phyloP scores from a whole-genome alignment of 2,113 vertebrate species.

The Sitta europaea region DNA sequence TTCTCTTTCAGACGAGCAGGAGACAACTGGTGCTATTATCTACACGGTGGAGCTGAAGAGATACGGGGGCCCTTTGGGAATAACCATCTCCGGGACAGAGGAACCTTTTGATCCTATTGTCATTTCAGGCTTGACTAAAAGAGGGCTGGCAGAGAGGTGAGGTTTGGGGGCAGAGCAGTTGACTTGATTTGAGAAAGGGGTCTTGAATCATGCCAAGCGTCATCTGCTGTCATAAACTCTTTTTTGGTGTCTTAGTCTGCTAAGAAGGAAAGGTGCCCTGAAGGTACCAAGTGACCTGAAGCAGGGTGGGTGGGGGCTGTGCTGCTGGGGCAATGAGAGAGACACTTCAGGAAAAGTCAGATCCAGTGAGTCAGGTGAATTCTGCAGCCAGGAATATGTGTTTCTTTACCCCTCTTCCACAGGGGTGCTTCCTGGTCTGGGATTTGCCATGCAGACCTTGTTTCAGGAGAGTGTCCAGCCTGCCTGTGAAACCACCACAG shows the following conservation, averaged over 20 bases:
- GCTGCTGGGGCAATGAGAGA: neutral
- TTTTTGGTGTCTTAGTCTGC: neutral
- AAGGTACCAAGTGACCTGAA: neutral
- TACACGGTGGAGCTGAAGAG: constrained; percentile 95
- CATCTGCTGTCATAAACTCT: neutral
- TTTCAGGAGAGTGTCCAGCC: neutral
- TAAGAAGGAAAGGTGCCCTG: neutral
- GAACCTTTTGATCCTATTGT: constrained; percentile 97
- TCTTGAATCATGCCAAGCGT: neutral
- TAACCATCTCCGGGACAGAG: constrained; percentile 97
- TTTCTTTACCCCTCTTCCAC: neutral
- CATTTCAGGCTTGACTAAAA: constrained; percentile 93
- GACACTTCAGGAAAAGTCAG: neutral
- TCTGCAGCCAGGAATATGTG: neutral
- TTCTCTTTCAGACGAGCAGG: constrained; percentile 87
- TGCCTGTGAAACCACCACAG: fast-evolving
- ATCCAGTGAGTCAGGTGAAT: neutral
- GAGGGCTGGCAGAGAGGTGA: constrained; percentile 96
- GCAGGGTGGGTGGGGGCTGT: neutral
- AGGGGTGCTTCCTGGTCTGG: neutral
- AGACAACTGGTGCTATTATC: constrained; percentile 91
- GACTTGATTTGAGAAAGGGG: neutral
- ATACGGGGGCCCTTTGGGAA: constrained; percentile 91
- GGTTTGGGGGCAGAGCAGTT: neutral
- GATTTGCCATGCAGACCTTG: neutral